Evolutionary conservation across 2,113 vertebrate species (phyloP).

Genomic region (Epinephelus moara): DNA sequence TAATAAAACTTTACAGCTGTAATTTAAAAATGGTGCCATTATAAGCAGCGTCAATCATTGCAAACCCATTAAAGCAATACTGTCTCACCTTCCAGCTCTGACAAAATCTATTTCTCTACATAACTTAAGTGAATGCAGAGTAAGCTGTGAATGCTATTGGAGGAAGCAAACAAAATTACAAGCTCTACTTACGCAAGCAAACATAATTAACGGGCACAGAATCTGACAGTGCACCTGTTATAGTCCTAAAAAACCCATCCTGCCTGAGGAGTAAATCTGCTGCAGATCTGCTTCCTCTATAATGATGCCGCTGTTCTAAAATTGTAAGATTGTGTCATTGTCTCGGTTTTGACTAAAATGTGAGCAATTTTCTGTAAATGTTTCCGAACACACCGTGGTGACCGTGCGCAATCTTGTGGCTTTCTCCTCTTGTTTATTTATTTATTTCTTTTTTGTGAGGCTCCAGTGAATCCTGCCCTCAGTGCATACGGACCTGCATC

Average conservation of each 20-base stretch:
- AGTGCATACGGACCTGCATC: slow-evolving; percentile 54
- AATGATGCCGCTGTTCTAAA: slow-evolving; percentile 39
- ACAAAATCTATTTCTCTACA: slow-evolving; percentile 28
- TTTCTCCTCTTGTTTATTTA: slow-evolving; percentile 20
- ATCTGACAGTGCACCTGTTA: slow-evolving; percentile 74
- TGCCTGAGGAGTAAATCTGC: slow-evolving; percentile 69
- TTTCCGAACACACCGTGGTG: not conserved
- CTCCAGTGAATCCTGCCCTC: slow-evolving; percentile 38
- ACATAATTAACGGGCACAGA: slow-evolving; percentile 65
- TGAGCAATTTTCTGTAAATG: slow-evolving; percentile 20
- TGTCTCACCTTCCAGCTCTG: slow-evolving; percentile 15
- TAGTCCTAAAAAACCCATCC: slow-evolving; percentile 48
- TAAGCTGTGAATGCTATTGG: slow-evolving; percentile 23
- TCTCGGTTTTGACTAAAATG: slow-evolving; percentile 30
- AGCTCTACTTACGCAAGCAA: slow-evolving; percentile 60
- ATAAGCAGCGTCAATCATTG: not conserved
- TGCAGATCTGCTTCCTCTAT: slow-evolving; percentile 26
- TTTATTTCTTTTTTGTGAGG: not conserved
- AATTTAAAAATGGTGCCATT: not conserved
- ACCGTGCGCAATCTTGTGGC: slow-evolving; percentile 7
- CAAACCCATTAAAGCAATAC: not conserved
- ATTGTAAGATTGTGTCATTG: slow-evolving; percentile 29
- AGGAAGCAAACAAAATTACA: slow-evolving; percentile 71
- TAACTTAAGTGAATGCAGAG: slow-evolving; percentile 35
- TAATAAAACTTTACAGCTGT: not conserved